Evolutionary conservation across 2,888 invertebrate species (phyloP).

Genomic region (Axea sp.): DNA sequence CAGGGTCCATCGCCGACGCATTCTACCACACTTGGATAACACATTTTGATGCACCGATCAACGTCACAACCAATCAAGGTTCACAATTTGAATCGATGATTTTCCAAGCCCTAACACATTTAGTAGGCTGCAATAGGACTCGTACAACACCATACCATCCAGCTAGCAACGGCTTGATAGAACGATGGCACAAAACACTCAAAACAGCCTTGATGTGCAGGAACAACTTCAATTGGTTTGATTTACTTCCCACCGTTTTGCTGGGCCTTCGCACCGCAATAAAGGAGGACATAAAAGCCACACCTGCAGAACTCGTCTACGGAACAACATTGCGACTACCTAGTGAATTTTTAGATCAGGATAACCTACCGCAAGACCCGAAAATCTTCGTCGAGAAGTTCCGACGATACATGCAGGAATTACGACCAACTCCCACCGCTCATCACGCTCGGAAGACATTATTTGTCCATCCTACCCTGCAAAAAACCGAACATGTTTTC

Average conservation of each 20-base stretch:
- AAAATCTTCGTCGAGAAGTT: neutral
- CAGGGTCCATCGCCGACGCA: conserved; percentile 62
- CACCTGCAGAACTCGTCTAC: conserved; percentile 1
- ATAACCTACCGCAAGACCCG: no score
- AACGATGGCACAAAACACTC: conserved; percentile 39
- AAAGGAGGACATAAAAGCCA: conserved; percentile 8
- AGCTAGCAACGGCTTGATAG: conserved; percentile 56
- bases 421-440: conserved; percentile 11
- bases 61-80: conserved; percentile 70
- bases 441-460: neutral
- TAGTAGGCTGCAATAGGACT: neutral
- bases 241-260: neutral
- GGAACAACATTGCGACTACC: neutral
- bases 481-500: no score
- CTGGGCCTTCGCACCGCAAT: conserved; percentile 9
- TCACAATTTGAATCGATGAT: conserved; percentile 66
- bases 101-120: conserved; percentile 51
- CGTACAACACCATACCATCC: conserved; percentile 52
- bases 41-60: conserved; percentile 67
- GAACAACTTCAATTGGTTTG: conserved; percentile 1
- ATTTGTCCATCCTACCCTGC: no score
- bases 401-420: neutral
- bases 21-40: conserved; percentile 61
- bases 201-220: conserved; percentile 30
- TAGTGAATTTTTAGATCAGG: no score